Conservation (phyloP, 2,888 invertebrate genomes). For the Bombylius discolor region DNA sequence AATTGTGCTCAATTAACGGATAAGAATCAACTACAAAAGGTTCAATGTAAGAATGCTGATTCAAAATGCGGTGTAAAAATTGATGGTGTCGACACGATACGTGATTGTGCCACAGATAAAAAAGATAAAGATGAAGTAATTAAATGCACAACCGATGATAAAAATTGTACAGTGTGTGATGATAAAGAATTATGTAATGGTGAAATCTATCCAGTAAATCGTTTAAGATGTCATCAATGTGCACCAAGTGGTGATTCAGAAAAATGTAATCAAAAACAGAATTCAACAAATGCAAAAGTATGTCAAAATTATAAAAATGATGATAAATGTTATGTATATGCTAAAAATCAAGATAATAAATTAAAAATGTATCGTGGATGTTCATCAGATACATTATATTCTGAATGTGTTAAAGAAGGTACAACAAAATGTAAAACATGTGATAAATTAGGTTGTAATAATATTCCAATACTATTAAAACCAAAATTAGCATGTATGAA, state of each 20-base stretch:
- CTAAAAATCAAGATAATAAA: constrained; percentile 12
- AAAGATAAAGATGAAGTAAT: constrained; percentile 1
- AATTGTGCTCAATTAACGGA: constrained; percentile 5
- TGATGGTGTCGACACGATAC: constrained; percentile 13
- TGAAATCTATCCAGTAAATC: constrained; percentile 22
- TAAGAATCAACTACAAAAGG: background rate
- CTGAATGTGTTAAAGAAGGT: constrained; percentile 20
- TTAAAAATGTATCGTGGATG: constrained; percentile 24
- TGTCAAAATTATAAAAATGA: constrained; percentile 13
- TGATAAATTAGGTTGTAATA: constrained; percentile 22
- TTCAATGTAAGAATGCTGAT: background rate
- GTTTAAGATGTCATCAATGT: constrained; percentile 28
- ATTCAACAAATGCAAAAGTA: constrained; percentile 13
- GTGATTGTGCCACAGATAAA: constrained; percentile 19
- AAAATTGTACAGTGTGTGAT: constrained; percentile 19
- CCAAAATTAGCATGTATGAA: constrained; percentile 13
- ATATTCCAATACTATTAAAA: constrained; percentile 2
- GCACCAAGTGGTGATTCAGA: constrained; percentile 1
- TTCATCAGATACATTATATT: constrained; percentile 21
- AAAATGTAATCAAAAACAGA: constrained; percentile 7
- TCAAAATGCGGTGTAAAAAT: background rate
- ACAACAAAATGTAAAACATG: constrained; percentile 20
- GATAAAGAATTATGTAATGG: constrained; percentile 24
- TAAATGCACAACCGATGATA: background rate
- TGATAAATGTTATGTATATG: constrained; percentile 23